These are phyloP conservation scores for Mesocentrotus franciscanus DNA, from an alignment of 53 echinoderm and acorn worm genomes.

Conservation along the genomic window DNA sequence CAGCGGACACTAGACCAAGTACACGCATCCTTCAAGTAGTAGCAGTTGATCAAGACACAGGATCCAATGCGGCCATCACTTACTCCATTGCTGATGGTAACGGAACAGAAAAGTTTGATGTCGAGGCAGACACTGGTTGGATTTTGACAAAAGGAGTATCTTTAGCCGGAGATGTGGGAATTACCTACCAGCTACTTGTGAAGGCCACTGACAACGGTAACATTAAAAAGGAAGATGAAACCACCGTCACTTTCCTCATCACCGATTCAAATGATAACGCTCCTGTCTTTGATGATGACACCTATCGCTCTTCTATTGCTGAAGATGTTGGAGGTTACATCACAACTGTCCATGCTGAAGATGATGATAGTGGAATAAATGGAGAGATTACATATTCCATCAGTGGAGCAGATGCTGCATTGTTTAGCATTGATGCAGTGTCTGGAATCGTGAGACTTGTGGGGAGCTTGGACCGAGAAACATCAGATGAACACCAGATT, in stretches of 20 bases:
- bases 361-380: conserved; percentile 87
- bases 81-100: conserved; percentile 89
- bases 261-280: conserved; percentile 78
- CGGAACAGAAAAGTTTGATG: conserved; percentile 84
- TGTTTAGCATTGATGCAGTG: conserved; percentile 78
- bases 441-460: conserved; percentile 77
- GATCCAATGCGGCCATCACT: conserved; percentile 81
- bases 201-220: conserved; percentile 81
- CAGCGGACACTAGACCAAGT: conserved; percentile 54
- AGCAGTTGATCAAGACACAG: conserved; percentile 84
- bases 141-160: conserved; percentile 64
- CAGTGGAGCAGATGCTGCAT: conserved; percentile 70
- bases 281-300: conserved; percentile 73
- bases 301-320: conserved; percentile 66
- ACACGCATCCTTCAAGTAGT: conserved; percentile 76
- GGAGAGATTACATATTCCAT: conserved; percentile 85
- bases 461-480: conserved; percentile 82
- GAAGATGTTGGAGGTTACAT: conserved; percentile 77
- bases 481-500: conserved; percentile 71
- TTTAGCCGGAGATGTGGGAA: conserved; percentile 74
- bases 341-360: conserved; percentile 76
- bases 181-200: conserved; percentile 73
- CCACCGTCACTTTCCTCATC: conserved; percentile 74
- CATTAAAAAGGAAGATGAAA: conserved; percentile 66
- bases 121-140: conserved; percentile 87